These are phyloP conservation scores for Drosophila dunni DNA, from an alignment of 1,140 invertebrate genomes.

Conservation along the genomic window DNA sequence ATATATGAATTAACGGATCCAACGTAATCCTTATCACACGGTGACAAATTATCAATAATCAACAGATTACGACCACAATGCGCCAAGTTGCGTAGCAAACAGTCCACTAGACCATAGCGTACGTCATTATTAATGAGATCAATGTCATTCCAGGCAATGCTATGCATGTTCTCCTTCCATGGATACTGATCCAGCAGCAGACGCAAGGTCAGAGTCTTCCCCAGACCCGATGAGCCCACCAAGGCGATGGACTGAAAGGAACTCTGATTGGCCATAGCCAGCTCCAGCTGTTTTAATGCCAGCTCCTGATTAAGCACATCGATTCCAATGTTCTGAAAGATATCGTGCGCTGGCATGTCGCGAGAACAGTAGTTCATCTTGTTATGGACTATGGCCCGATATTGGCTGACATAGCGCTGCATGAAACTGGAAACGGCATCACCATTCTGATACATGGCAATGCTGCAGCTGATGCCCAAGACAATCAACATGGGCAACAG, in stretches of 20 bases:
- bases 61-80: conserved; percentile 60
- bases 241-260: conserved; percentile 46
- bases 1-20: conserved; percentile 24
- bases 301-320: conserved; percentile 59
- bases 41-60: conserved; percentile 57
- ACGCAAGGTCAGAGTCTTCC: conserved; percentile 50
- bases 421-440: conserved; percentile 31
- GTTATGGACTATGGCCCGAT: conserved; percentile 59
- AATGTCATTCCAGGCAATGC: conserved; percentile 32
- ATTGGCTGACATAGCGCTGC: conserved; percentile 43
- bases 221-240: conserved; percentile 52
- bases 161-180: conserved; percentile 55
- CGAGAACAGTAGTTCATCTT: conserved; percentile 62
- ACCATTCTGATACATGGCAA: conserved; percentile 25
- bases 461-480: conserved; percentile 23
- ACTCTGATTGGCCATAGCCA: conserved; percentile 38
- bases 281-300: conserved; percentile 52
- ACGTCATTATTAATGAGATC: not conserved
- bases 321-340: conserved; percentile 32
- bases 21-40: conserved; percentile 29
- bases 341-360: conserved; percentile 9
- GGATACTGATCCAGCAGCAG: conserved; percentile 48
- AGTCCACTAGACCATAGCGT: not conserved
- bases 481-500: conserved; percentile 19
- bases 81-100: conserved; percentile 9